A percentile compares a stretch with the other conserved stretches of the same genome.
Evolutionary conservation across 2,113 vertebrate genomes (phyloP).

Genomic region (Danionella cerebrum): DNA sequence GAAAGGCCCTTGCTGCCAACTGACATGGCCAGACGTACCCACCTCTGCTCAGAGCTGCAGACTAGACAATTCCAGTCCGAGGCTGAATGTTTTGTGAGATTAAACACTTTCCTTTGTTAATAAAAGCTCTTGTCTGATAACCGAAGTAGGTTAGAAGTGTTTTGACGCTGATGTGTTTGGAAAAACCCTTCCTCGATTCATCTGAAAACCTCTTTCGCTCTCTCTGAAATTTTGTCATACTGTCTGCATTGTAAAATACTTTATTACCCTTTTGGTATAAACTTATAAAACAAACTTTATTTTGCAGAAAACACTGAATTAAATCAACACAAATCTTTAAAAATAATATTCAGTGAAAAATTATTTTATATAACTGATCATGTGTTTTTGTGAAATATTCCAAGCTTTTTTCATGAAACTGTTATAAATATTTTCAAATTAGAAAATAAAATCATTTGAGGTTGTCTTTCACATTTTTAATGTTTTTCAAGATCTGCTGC

Average conservation of each 20-base stretch:
- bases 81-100: conserved; percentile 5
- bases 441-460: no score
- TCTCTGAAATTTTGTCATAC: neutral
- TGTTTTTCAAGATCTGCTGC: no score
- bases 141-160: conserved; percentile 10
- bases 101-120: conserved; percentile 15
- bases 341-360: no score
- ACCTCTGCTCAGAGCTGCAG: conserved; percentile 4
- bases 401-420: no score
- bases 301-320: no score
- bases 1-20: conserved; percentile 14
- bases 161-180: neutral
- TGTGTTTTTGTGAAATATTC: no score
- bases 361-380: no score
- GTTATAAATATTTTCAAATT: no score
- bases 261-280: neutral
- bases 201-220: neutral
- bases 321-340: no score
- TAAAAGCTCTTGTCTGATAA: neutral
- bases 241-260: neutral
- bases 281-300: no score
- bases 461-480: no score
- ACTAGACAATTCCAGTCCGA: conserved; percentile 10
- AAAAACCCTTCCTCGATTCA: neutral
- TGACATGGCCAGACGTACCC: conserved; percentile 23